Conservation (phyloP, 2,797 vertebrate species). For the Holocentrus rufus region DNA sequence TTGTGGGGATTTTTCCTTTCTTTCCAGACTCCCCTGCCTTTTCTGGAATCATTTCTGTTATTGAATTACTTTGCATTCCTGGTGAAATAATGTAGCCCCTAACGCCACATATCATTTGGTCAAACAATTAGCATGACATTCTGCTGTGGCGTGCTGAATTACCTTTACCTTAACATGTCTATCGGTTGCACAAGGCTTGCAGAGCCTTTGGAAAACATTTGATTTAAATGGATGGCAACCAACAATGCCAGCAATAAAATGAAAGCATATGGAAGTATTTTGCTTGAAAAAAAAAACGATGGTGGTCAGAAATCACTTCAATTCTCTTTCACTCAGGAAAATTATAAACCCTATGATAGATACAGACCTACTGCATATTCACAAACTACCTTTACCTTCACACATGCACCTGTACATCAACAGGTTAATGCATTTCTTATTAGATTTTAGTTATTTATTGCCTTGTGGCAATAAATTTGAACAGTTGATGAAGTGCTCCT, state of each 20-base stretch:
- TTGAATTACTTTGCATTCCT: slow-evolving; percentile 66
- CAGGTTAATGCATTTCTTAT: neutral
- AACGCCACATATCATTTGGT: slow-evolving; percentile 37
- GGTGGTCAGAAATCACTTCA: slow-evolving; percentile 8
- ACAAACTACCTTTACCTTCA: slow-evolving; percentile 2
- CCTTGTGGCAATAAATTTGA: neutral
- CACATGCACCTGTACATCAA: neutral
- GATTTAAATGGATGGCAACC: slow-evolving; percentile 22
- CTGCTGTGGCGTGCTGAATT: slow-evolving; percentile 36
- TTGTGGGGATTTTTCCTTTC: slow-evolving; percentile 81
- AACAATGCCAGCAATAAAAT: slow-evolving; percentile 25
- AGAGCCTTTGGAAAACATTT: slow-evolving; percentile 39
- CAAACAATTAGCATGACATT: slow-evolving; percentile 41
- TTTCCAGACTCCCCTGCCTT: slow-evolving; percentile 69
- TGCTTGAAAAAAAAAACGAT: slow-evolving; percentile 29
- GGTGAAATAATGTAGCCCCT: slow-evolving; percentile 56
- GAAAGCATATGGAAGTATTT: slow-evolving; percentile 34
- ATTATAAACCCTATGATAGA: slow-evolving; percentile 7
- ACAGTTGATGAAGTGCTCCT: slow-evolving; percentile 10
- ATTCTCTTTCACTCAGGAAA: slow-evolving; percentile 31
- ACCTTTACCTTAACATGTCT: slow-evolving; percentile 37
- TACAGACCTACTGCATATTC: neutral
- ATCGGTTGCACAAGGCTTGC: slow-evolving; percentile 26
- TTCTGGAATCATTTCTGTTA: slow-evolving; percentile 67
- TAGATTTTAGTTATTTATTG: neutral